phyloP scores from a whole-genome alignment of 2,797 vertebrate genomes.

The Anabas testudineus region DNA sequence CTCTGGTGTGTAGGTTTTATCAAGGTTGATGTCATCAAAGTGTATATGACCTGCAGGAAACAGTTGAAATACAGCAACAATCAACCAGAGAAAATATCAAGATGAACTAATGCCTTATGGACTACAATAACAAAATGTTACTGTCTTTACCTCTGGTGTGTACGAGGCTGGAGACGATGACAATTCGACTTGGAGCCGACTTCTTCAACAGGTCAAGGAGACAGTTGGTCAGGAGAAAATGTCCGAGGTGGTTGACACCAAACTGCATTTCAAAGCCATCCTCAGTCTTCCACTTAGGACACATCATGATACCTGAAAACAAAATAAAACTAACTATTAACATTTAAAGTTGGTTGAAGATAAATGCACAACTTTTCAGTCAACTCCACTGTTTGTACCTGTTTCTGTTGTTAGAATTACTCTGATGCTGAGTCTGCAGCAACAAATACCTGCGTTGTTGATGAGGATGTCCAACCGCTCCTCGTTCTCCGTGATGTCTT shows the following conservation, averaged over 20 bases:
- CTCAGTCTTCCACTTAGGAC: constrained; percentile 79
- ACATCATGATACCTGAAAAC: constrained; percentile 77
- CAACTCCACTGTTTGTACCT: not conserved
- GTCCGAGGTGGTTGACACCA: constrained; percentile 82
- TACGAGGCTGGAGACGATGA: constrained; percentile 73
- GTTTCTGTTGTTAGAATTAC: not conserved
- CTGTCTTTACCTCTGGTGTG: constrained; percentile 66
- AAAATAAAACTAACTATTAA: not conserved
- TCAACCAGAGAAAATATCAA: no score
- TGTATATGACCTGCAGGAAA: constrained; percentile 72
- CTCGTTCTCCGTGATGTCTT: constrained; percentile 74
- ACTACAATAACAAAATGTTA: not conserved
- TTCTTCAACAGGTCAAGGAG: constrained; percentile 81
- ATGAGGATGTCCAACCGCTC: constrained; percentile 82
- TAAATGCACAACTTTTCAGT: not conserved
- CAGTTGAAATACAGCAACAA: not conserved
- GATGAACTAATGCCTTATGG: not conserved
- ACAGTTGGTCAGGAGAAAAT: constrained; percentile 81
- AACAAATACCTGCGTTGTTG: constrained; percentile 81
- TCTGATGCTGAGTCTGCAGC: not conserved
- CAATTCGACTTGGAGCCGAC: constrained; percentile 70
- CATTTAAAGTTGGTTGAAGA: not conserved
- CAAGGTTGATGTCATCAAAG: constrained; percentile 84
- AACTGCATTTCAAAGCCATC: constrained; percentile 84
- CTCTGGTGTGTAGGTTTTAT: constrained; percentile 64